phyloP scores from a whole-genome alignment of 2,888 invertebrate genomes.

The Kryphioiulus occultus region DNA sequence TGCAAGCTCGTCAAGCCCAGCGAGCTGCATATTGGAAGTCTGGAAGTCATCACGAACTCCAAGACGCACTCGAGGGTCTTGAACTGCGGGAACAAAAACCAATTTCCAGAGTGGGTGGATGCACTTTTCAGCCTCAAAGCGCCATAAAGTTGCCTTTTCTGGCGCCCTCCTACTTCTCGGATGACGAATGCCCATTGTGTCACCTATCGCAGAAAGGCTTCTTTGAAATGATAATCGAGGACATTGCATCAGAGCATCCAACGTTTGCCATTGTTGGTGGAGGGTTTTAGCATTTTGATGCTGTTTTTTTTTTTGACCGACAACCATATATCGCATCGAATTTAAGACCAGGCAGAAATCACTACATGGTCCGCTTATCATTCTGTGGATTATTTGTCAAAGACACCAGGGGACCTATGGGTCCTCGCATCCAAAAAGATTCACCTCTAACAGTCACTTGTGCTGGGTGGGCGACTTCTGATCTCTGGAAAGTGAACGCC shows the following conservation, averaged over 20 bases:
- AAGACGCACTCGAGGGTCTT: neutral
- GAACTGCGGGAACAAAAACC: neutral
- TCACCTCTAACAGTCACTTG: neutral
- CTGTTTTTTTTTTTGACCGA: neutral
- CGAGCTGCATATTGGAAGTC: neutral
- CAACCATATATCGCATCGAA: neutral
- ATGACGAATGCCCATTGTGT: neutral
- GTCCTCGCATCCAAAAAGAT: neutral
- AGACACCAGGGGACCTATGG: neutral
- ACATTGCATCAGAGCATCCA: neutral
- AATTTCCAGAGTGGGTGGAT: slow-evolving; percentile 5
- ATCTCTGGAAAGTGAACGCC: neutral
- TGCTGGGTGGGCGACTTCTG: neutral
- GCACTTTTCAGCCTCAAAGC: neutral
- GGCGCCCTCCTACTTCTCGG: neutral
- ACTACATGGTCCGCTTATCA: neutral
- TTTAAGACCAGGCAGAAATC: neutral
- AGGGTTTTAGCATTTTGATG: neutral
- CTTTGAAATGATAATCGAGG: neutral
- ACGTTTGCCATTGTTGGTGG: neutral
- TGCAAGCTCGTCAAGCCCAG: neutral
- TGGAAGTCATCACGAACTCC: neutral
- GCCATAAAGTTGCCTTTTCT: neutral
- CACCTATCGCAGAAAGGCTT: neutral
- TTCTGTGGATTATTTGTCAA: neutral